phyloP scores from a whole-genome alignment of 37 sponge, comb jelly and placozoan genomes.

The Geodia barretti region DNA sequence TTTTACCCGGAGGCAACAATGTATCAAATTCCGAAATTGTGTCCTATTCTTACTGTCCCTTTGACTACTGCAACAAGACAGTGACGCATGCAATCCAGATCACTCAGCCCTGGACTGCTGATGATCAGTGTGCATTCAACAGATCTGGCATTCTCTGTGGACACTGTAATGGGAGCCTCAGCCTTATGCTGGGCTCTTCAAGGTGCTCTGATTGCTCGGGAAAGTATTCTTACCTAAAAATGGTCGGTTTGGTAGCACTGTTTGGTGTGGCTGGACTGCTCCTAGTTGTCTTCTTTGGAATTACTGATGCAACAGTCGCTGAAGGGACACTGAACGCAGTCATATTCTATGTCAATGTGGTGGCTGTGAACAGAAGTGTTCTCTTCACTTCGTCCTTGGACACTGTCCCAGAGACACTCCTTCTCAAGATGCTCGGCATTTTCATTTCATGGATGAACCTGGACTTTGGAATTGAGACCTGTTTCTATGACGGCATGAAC shows the following conservation, averaged over 20 bases:
- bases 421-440: neutral
- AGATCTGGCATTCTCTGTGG: slow-evolving; percentile 52
- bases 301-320: slow-evolving; percentile 42
- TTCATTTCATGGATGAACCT: slow-evolving; percentile 42
- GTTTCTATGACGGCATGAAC: slow-evolving; percentile 44
- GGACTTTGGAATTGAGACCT: slow-evolving; percentile 10
- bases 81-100: neutral
- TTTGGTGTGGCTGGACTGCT: slow-evolving; percentile 29
- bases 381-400: slow-evolving; percentile 13
- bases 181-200: slow-evolving; percentile 28
- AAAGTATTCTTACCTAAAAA: neutral
- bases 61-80: slow-evolving; percentile 22
- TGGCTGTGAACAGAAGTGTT: neutral
- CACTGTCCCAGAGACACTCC: neutral
- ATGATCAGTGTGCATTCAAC: slow-evolving; percentile 49
- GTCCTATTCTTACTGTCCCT: neutral
- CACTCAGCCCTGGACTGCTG: neutral
- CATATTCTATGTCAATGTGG: slow-evolving; percentile 40
- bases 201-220: slow-evolving; percentile 21
- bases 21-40: neutral
- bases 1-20: neutral
- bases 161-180: slow-evolving; percentile 12
- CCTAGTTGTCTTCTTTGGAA: slow-evolving; percentile 19
- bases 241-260: neutral
- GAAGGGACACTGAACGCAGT: slow-evolving; percentile 45